A percentile compares a stretch with the other conserved stretches of the same genome.
Evolutionary conservation across 2,797 vertebrate genomes (phyloP).

Genomic region (Morus bassanus): DNA sequence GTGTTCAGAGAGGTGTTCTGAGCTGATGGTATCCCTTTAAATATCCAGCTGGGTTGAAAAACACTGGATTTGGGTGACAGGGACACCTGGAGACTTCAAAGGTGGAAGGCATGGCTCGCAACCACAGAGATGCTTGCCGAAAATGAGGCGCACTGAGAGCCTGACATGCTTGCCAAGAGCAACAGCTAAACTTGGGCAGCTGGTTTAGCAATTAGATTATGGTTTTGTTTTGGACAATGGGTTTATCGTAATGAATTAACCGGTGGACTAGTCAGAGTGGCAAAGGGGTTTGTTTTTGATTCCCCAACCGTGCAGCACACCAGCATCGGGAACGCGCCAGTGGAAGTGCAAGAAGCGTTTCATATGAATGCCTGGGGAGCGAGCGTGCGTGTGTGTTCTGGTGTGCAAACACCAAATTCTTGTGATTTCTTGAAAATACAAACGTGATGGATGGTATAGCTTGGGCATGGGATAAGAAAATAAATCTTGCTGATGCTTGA

Average conservation of each 20-base stretch:
- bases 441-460: background rate
- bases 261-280: background rate
- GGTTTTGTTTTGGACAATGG: conserved; percentile 48
- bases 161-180: background rate
- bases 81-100: background rate
- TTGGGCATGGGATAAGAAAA: background rate
- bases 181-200: background rate
- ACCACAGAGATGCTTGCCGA: background rate
- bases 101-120: background rate
- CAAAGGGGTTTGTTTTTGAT: conserved; percentile 8
- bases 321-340: rapidly evolving
- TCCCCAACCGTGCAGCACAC: background rate
- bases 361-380: rapidly evolving
- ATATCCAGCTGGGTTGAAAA: background rate
- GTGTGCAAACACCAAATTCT: background rate
- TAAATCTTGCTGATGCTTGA: background rate
- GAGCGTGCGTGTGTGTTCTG: background rate
- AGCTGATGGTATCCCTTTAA: background rate
- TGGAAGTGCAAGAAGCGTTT: background rate
- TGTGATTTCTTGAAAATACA: background rate
- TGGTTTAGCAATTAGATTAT: conserved; percentile 45
- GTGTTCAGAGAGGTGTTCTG: background rate
- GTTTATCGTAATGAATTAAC: conserved; percentile 30
- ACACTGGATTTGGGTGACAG: background rate
- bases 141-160: background rate